Evolutionary conservation across 2,113 vertebrate species (phyloP).

Genomic region (Aptenodytes patagonicus): DNA sequence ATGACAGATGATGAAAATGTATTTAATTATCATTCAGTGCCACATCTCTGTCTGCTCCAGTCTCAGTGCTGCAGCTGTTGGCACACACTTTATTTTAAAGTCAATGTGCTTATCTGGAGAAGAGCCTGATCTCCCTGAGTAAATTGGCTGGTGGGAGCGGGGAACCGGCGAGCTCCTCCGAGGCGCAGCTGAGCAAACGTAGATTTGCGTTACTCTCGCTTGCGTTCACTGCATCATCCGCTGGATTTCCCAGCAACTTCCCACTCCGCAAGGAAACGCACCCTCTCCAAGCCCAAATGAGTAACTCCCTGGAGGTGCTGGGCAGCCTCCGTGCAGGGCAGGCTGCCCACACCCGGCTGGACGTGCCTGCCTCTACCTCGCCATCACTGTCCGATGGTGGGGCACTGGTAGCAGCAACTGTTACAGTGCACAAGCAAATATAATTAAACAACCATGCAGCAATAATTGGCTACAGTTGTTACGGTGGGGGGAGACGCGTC

Average conservation of each 20-base stretch:
- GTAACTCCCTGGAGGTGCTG: fast-evolving
- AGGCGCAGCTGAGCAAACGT: slow-evolving; percentile 73
- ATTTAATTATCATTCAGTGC: slow-evolving; percentile 92
- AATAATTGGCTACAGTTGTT: background rate
- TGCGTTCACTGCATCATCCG: slow-evolving; percentile 57
- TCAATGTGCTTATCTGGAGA: slow-evolving; percentile 84
- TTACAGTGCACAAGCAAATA: background rate
- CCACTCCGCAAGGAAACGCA: background rate
- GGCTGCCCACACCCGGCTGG: background rate
- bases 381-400: fast-evolving
- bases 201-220: slow-evolving; percentile 67
- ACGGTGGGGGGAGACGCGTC: background rate
- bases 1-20: slow-evolving; percentile 73
- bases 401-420: background rate
- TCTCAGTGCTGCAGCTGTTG: slow-evolving; percentile 78
- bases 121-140: slow-evolving; percentile 64
- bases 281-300: background rate
- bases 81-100: slow-evolving; percentile 71
- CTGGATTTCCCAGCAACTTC: background rate
- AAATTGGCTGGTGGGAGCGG: slow-evolving; percentile 77
- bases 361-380: background rate
- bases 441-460: background rate
- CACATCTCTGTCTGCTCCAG: slow-evolving; percentile 81
- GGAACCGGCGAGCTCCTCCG: slow-evolving; percentile 58
- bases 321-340: background rate